phyloP scores from a whole-genome alignment of 2,113 vertebrate genomes.

The Castor canadensis region DNA sequence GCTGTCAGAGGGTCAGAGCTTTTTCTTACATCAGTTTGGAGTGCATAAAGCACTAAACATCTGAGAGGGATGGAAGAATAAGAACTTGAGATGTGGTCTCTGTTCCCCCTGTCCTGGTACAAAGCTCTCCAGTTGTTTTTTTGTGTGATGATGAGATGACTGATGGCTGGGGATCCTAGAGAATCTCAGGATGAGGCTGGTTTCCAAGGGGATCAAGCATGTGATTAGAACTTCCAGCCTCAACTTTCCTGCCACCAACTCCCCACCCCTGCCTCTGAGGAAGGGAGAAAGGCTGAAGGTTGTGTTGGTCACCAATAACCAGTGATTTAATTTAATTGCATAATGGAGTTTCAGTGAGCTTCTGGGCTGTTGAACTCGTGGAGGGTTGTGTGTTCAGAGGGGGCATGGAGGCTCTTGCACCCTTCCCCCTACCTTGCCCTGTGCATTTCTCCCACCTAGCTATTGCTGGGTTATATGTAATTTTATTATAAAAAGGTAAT shows the following conservation, averaged over 20 bases:
- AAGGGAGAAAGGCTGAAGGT: not conserved
- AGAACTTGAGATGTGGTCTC: not conserved
- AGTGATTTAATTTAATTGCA: not conserved
- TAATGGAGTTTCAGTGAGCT: not conserved
- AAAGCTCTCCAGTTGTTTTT: not conserved
- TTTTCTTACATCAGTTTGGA: not conserved
- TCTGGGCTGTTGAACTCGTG: not conserved
- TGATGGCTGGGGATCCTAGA: not conserved
- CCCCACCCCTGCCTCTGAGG: not conserved
- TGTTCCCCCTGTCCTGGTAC: not conserved
- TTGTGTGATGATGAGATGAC: no score
- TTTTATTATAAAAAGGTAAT: not conserved
- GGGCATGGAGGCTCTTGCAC: rapidly evolving
- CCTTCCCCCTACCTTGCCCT: not conserved
- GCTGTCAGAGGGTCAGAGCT: not conserved
- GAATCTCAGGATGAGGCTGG: not conserved
- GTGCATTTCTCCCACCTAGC: not conserved
- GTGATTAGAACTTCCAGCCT: not conserved
- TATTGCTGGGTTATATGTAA: not conserved
- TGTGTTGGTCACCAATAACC: not conserved
- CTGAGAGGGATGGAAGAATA: not conserved
- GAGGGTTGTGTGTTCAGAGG: no score
- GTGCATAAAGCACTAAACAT: not conserved
- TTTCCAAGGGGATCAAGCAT: not conserved
- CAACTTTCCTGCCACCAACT: not conserved